phyloP scores from a whole-genome alignment of 2,888 invertebrate genomes.

The Frankliniella intonsa region DNA sequence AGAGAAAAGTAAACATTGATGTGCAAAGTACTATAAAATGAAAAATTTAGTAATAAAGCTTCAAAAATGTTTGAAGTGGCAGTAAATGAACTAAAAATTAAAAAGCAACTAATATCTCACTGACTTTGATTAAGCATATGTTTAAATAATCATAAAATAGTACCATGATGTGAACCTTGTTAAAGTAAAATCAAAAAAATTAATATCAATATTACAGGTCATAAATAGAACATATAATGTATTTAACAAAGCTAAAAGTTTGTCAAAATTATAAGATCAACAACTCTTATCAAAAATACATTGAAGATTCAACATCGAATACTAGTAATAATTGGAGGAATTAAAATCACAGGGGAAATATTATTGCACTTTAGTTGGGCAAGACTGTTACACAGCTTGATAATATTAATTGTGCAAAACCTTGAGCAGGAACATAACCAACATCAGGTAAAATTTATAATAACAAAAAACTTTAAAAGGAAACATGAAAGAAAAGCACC shows the following conservation, averaged over 20 bases:
- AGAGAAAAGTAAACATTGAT: not conserved
- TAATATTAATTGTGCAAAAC: no score
- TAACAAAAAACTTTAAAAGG: not conserved
- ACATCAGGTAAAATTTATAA: not conserved
- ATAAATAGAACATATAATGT: not conserved
- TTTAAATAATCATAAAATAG: not conserved
- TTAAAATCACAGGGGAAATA: not conserved
- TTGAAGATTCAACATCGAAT: not conserved
- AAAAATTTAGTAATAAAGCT: not conserved
- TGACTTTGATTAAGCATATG: not conserved
- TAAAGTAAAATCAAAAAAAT: not conserved
- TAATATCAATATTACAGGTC: no score
- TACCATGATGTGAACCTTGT: not conserved
- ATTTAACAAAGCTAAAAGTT: not conserved
- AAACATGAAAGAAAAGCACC: not conserved
- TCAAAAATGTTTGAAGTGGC: not conserved
- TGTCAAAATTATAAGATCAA: not conserved
- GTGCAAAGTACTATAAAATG: not conserved
- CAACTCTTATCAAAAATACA: not conserved
- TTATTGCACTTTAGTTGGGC: not conserved
- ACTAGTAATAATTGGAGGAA: not conserved
- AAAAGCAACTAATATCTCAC: not conserved
- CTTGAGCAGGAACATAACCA: not conserved
- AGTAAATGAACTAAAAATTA: not conserved
- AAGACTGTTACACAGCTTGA: not conserved